A percentile compares a stretch with the other conserved stretches of the same genome.
These are phyloP conservation scores for Eumaeus atala DNA, from an alignment of 1,140 invertebrate genomes.

Conservation along the genomic window DNA sequence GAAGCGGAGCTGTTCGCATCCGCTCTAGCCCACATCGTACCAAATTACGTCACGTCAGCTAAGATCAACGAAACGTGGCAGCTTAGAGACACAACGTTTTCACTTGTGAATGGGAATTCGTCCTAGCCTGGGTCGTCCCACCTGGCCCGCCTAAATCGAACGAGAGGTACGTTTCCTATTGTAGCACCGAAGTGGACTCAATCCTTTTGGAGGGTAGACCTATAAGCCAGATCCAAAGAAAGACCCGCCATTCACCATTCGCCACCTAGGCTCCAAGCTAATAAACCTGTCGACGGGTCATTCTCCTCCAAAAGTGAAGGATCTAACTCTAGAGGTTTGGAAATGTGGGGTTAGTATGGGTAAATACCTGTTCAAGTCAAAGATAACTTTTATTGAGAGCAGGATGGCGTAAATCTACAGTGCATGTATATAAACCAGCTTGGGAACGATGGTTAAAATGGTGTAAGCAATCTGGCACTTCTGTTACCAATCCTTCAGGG, in stretches of 20 bases:
- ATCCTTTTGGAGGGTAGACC: constrained; percentile 45
- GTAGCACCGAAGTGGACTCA: constrained; percentile 42
- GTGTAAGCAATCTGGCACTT: constrained; percentile 29
- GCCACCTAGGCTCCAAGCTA: constrained; percentile 26
- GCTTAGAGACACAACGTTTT: constrained; percentile 42
- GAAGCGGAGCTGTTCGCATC: constrained; percentile 42
- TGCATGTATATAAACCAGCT: constrained; percentile 25
- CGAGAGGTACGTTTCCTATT: constrained; percentile 32
- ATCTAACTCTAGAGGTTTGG: constrained; percentile 39
- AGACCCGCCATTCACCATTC: constrained; percentile 30
- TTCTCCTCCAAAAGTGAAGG: constrained; percentile 33
- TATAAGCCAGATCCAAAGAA: constrained; percentile 30
- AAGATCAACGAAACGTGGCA: constrained; percentile 25
- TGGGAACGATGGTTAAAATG: constrained; percentile 28
- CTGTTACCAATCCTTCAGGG: constrained; percentile 1
- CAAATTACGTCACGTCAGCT: constrained; percentile 24
- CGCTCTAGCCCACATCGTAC: constrained; percentile 25
- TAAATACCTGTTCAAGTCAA: constrained; percentile 21
- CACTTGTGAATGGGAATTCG: constrained; percentile 36
- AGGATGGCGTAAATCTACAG: constrained; percentile 29
- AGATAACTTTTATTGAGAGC: constrained; percentile 22
- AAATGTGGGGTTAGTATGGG: constrained; percentile 36
- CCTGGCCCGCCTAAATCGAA: constrained; percentile 41
- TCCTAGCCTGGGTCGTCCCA: constrained; percentile 45
- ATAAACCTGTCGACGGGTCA: constrained; percentile 32